Evolutionary conservation across 2,888 invertebrate genomes (phyloP).

Genomic region (Nasonovia ribisnigri): DNA sequence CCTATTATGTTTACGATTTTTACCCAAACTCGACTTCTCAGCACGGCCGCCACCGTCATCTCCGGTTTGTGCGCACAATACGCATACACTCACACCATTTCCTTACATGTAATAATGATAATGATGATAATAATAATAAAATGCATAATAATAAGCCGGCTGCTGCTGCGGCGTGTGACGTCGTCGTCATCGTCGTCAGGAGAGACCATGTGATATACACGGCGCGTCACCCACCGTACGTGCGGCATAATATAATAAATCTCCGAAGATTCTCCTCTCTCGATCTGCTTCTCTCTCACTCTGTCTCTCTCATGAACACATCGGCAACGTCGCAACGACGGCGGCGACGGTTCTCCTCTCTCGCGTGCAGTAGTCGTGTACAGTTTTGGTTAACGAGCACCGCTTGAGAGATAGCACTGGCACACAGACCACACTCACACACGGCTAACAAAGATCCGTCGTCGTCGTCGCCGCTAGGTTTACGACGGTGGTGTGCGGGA

Average conservation of each 20-base stretch:
- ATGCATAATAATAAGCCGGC: slow-evolving; percentile 37
- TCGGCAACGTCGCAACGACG: slow-evolving; percentile 62
- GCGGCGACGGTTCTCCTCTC: slow-evolving; percentile 32
- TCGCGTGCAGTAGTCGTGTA: slow-evolving; percentile 61
- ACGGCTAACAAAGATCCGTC: slow-evolving; percentile 61
- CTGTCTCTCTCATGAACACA: neutral
- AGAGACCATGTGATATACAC: slow-evolving; percentile 57
- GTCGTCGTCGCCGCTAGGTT: slow-evolving; percentile 50
- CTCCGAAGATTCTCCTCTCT: slow-evolving; percentile 57
- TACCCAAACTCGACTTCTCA: neutral
- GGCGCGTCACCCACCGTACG: slow-evolving; percentile 57
- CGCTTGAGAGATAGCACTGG: slow-evolving; percentile 58
- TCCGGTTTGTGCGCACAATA: neutral
- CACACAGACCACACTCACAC: slow-evolving; percentile 16
- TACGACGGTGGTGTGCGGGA: slow-evolving; percentile 22
- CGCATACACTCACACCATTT: neutral
- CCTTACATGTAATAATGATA: neutral
- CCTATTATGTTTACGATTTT: neutral
- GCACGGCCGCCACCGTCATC: neutral
- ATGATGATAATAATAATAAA: slow-evolving; percentile 48
- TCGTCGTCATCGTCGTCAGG: neutral
- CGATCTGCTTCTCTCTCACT: neutral
- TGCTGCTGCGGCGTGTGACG: slow-evolving; percentile 27
- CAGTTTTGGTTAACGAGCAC: slow-evolving; percentile 64
- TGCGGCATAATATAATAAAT: slow-evolving; percentile 54